Conservation (phyloP, 2,113 vertebrate genomes). For the Bubalus kerabau region DNA sequence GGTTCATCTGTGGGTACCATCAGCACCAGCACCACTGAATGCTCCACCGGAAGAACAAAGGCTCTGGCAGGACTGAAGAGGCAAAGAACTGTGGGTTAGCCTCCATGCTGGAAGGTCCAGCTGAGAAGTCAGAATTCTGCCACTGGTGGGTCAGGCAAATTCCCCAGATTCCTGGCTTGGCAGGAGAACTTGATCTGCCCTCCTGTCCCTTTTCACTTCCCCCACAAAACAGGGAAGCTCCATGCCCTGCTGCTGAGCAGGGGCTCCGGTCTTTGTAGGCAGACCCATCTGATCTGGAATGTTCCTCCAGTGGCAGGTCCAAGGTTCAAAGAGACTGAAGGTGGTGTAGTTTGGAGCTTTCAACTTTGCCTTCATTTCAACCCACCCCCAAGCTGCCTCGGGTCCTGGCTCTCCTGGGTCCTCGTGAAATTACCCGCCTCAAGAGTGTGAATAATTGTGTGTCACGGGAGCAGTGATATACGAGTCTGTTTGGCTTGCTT, state of each 20-base stretch:
- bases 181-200: not conserved
- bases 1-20: rapidly evolving
- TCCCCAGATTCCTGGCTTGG: not conserved
- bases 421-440: not conserved
- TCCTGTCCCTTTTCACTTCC: not conserved
- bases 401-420: not conserved
- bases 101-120: not conserved
- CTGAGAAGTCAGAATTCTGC: not conserved
- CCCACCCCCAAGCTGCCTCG: not conserved
- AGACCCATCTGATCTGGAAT: not conserved
- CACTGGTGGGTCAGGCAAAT: not conserved
- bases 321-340: not conserved
- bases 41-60: rapidly evolving
- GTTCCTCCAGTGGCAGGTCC: not conserved
- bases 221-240: not conserved
- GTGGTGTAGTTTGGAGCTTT: not conserved
- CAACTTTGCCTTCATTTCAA: not conserved
- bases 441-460: rapidly evolving
- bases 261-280: not conserved
- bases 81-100: too few species aligned
- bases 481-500: not conserved
- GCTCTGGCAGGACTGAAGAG: not conserved
- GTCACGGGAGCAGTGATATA: not conserved
- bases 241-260: too few species aligned
- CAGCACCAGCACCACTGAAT: not conserved